phyloP scores from a whole-genome alignment of 2,113 vertebrate species.

The Synchiropus splendidus region DNA sequence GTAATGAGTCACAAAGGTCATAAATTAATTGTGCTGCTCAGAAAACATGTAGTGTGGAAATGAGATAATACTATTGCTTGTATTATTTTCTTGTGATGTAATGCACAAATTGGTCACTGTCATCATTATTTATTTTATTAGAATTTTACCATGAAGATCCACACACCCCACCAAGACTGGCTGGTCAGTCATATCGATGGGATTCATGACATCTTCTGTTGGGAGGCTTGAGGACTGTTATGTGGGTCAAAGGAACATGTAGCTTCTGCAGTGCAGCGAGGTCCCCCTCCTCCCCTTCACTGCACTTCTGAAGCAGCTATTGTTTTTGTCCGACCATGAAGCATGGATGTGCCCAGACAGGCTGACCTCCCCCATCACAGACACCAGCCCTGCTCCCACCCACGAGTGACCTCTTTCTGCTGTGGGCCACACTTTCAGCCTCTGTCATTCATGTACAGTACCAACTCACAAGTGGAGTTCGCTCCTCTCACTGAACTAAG shows the following conservation, averaged over 20 bases:
- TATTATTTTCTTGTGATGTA: no score
- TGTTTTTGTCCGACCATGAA: slow-evolving; percentile 14
- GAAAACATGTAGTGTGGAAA: neutral
- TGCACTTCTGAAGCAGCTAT: slow-evolving; percentile 7
- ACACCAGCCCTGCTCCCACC: slow-evolving; percentile 20
- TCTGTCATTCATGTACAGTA: no score
- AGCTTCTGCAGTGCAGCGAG: no score
- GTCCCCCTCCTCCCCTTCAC: no score
- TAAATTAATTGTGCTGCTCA: neutral
- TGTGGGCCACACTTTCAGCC: slow-evolving; percentile 11
- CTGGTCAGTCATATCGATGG: no score
- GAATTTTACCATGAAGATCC: no score
- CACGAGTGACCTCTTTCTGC: slow-evolving; percentile 41
- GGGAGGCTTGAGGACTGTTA: no score
- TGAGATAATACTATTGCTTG: neutral
- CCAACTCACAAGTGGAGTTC: slow-evolving; percentile 33
- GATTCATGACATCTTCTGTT: no score
- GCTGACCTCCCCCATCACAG: slow-evolving; percentile 14
- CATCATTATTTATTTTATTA: no score
- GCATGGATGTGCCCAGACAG: slow-evolving; percentile 28
- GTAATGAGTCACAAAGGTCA: neutral
- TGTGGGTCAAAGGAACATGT: no score
- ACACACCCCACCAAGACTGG: no score
- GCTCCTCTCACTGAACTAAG: slow-evolving; percentile 15
- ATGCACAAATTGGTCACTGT: no score